These are phyloP conservation scores for Aleiodes testaceus DNA, from an alignment of 2,888 invertebrate species.

Conservation along the genomic window DNA sequence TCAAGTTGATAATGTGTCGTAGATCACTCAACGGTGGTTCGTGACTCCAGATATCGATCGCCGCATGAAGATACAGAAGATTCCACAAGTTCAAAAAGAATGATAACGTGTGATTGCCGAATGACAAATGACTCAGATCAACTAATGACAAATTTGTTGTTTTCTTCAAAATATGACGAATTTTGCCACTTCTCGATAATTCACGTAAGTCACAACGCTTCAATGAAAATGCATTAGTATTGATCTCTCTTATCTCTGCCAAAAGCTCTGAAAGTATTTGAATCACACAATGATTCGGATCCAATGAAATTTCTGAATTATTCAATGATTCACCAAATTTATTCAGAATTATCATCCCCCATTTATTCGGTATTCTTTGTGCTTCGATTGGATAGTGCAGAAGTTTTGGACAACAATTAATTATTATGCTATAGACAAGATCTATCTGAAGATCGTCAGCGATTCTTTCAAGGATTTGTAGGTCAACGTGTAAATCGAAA, in stretches of 20 bases:
- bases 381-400: conserved; percentile 66
- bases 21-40: conserved; percentile 59
- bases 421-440: conserved; percentile 82
- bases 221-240: conserved; percentile 45
- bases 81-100: conserved; percentile 71
- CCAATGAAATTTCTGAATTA: conserved; percentile 49
- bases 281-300: conserved; percentile 64
- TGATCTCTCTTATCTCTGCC: conserved; percentile 50
- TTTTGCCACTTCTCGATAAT: conserved; percentile 50
- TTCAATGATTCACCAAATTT: conserved; percentile 64
- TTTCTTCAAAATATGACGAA: conserved; percentile 60
- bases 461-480: conserved; percentile 80
- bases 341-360: conserved; percentile 64
- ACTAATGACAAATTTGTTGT: conserved; percentile 59
- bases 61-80: conserved; percentile 68
- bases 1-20: conserved; percentile 59
- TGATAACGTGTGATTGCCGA: conserved; percentile 66
- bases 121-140: conserved; percentile 65
- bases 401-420: conserved; percentile 82
- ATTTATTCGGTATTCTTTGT: conserved; percentile 39
- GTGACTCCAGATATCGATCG: conserved; percentile 61
- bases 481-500: conserved; percentile 80
- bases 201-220: conserved; percentile 46
- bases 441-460: conserved; percentile 83
- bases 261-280: conserved; percentile 63